Base-by-base conservation (phyloP, 2,113 vertebrate genomes). In the Tonatia bakeri region DNA sequence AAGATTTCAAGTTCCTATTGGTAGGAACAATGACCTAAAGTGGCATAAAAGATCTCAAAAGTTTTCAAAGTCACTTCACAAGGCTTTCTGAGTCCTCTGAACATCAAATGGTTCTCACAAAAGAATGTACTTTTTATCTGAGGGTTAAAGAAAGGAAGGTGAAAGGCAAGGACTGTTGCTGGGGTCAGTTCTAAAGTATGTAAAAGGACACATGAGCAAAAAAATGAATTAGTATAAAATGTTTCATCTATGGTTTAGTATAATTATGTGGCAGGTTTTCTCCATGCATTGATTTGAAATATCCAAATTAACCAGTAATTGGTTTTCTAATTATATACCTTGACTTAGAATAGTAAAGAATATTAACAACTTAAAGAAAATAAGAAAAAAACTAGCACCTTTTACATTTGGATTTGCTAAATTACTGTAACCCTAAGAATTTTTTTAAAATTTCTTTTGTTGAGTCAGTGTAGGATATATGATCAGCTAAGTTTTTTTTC, bases 31-130 rank as follows among this genome's bases (percentile, higher is more conserved):
- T 24, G 52, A 13, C 77, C 65, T 92, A 93, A 88, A 73, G 64
- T 92, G 95, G 24, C 82, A 93, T 85, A 76, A 90, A 95, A 81
- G 69, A 85, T 76, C 77, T 81, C 91, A 91, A 85, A 61, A 94
- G 47, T 76, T 93, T 96, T 96, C 89, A 93, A 94, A 97, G 86
- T 86, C 67, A 91, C 72, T 90, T 97, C 65, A 93, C 40, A 89
- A 77, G 73, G 33, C 47, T 82, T 59, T 94, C 70, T 91, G 77
- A 91, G 77, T 52, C 67, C 87, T 97, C n/a, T 56, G 65, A 83
- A 88, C 91, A 88, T 96, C 89, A 96, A 95, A 86, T 67, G 33
- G 54, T 91, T 83, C 88, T 89, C 43, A 50, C 13, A 36, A 77
- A 91, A 73, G 56, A 90, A 45, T 9, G 38, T 28, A 64, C 40